Conservation (phyloP, 2,113 vertebrate species). For the Neodontobutis hainanensis region DNA sequence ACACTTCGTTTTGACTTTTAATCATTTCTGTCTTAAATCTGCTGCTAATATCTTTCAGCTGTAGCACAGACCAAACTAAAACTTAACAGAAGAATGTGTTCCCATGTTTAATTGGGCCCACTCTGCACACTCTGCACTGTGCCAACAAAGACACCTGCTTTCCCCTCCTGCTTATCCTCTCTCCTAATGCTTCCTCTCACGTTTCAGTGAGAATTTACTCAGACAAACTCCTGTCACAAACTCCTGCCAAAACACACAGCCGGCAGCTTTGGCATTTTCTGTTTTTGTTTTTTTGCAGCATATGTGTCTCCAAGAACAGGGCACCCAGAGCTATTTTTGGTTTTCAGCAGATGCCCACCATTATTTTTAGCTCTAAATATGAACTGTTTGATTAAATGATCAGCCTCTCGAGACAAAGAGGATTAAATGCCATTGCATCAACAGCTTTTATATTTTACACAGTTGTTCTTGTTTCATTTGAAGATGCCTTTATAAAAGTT, state of each 20-base stretch:
- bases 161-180: too few species aligned
- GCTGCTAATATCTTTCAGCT: neutral
- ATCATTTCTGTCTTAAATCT: neutral
- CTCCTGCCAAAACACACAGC: neutral
- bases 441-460: too few species aligned
- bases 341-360: conserved; percentile 5
- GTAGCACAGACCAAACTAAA: conserved; percentile 17
- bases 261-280: conserved; percentile 25
- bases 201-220: conserved; percentile 1
- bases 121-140: neutral
- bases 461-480: neutral
- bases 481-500: too few species aligned
- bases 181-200: neutral
- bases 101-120: conserved; percentile 21
- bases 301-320: neutral
- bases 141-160: conserved; percentile 27
- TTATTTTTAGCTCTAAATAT: conserved; percentile 1
- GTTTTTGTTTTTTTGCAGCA: conserved; percentile 9
- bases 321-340: conserved; percentile 1
- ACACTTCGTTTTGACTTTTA: too few species aligned
- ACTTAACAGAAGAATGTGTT: neutral
- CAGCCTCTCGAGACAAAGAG: too few species aligned
- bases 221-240: neutral
- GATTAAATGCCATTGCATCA: neutral
- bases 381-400: too few species aligned